phyloP scores from a whole-genome alignment of 2,797 vertebrate genomes.

The Sebastolobus alascanus region DNA sequence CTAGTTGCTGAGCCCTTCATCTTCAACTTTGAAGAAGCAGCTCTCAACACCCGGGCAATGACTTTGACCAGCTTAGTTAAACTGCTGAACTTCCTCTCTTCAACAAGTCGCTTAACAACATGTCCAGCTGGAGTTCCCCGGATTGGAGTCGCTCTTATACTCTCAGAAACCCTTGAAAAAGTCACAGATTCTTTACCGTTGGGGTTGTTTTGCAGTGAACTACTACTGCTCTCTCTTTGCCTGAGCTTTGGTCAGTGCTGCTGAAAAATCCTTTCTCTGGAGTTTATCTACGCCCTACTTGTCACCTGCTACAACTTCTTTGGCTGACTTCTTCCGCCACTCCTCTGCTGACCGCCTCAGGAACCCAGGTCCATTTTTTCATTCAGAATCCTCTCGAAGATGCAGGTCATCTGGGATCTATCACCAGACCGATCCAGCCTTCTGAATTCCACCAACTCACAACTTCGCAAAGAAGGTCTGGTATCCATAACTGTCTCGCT shows the following conservation, averaged over 20 bases:
- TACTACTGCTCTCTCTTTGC: not conserved
- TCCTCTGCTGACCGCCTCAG: not conserved
- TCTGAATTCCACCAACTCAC: no score
- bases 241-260: not conserved
- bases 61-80: not conserved
- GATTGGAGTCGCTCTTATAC: no score
- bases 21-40: not conserved
- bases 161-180: no score
- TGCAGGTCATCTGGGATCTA: no score
- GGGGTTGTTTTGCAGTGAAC: no score
- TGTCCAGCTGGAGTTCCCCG: no score
- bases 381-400: not conserved
- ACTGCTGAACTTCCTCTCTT: conserved; percentile 10
- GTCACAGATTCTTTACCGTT: no score
- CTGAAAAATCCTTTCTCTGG: not conserved
- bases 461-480: no score
- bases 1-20: no score
- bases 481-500: no score
- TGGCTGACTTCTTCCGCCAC: not conserved
- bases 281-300: not conserved
- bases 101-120: no score
- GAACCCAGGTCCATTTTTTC: not conserved
- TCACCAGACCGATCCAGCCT: no score
- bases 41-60: conserved; percentile 25
- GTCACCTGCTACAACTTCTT: not conserved